These are phyloP conservation scores for Saccopteryx bilineata DNA, from an alignment of 2,113 vertebrate species.

Conservation along the genomic window DNA sequence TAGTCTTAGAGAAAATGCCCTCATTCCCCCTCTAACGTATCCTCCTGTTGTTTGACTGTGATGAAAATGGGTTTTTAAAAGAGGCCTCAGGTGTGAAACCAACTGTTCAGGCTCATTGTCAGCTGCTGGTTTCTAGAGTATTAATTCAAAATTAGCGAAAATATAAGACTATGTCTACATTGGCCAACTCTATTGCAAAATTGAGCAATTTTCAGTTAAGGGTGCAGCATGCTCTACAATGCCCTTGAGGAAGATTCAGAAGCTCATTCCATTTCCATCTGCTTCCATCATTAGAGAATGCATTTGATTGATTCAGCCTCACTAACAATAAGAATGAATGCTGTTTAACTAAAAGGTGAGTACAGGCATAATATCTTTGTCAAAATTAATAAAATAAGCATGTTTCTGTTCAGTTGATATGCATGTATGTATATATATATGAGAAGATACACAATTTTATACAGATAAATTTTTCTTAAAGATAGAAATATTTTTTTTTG, in stretches of 20 bases:
- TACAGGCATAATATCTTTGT: neutral
- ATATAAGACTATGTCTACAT: conserved; percentile 79
- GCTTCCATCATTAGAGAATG: conserved; percentile 75
- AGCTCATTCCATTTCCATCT: conserved; percentile 80
- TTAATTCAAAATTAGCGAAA: conserved; percentile 82
- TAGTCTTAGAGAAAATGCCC: conserved; percentile 77
- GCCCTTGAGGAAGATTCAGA: conserved; percentile 80
- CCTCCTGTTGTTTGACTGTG: conserved; percentile 74
- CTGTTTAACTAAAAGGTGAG: conserved; percentile 70
- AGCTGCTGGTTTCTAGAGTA: conserved; percentile 76
- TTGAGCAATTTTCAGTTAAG: conserved; percentile 75
- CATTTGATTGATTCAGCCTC: conserved; percentile 78
- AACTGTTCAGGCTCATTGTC: conserved; percentile 83
- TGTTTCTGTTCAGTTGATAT: neutral
- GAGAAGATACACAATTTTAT: neutral
- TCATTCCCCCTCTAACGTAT: conserved; percentile 75
- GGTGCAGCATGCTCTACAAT: conserved; percentile 75
- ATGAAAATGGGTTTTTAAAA: conserved; percentile 82
- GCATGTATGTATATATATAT: neutral
- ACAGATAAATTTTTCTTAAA: neutral
- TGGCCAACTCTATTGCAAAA: conserved; percentile 77
- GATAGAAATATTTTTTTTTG: neutral
- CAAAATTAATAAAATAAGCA: conserved; percentile 39
- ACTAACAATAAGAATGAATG: conserved; percentile 68
- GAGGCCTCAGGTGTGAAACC: conserved; percentile 83